Percentiles rank a stretch among this genome's conserved stretches.
phyloP scores from a whole-genome alignment of 2,113 vertebrate genomes.

The Hassar affinis region DNA sequence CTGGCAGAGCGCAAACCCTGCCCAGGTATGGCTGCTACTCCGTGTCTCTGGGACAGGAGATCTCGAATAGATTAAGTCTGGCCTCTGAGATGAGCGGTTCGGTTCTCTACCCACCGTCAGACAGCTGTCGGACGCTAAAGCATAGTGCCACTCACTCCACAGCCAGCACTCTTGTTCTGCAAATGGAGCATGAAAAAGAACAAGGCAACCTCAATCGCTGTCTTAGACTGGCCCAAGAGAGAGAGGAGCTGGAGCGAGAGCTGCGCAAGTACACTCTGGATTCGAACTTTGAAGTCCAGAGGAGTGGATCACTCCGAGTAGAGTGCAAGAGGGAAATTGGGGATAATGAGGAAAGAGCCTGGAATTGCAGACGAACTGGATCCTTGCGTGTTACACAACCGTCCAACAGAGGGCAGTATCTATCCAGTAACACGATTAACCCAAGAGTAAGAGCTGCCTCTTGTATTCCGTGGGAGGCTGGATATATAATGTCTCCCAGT shows the following conservation, averaged over 20 bases:
- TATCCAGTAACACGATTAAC: slow-evolving; percentile 13
- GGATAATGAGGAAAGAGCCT: slow-evolving; percentile 30
- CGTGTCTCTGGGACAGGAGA: slow-evolving; percentile 39
- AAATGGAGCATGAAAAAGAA: slow-evolving; percentile 78
- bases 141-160: slow-evolving; percentile 49
- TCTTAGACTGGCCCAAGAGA: slow-evolving; percentile 69
- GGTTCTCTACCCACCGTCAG: slow-evolving; percentile 46
- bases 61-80: slow-evolving; percentile 52
- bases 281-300: slow-evolving; percentile 37
- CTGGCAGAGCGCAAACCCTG: slow-evolving; percentile 26
- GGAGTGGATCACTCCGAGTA: slow-evolving; percentile 10
- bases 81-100: slow-evolving; percentile 55
- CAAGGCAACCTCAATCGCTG: slow-evolving; percentile 73
- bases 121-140: slow-evolving; percentile 57
- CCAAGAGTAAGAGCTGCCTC: slow-evolving; percentile 51
- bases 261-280: slow-evolving; percentile 62
- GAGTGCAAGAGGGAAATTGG: neutral
- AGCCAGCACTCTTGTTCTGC: slow-evolving; percentile 70
- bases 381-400: slow-evolving; percentile 53
- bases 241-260: slow-evolving; percentile 72
- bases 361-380: slow-evolving; percentile 57
- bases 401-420: slow-evolving; percentile 41
- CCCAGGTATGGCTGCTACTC: slow-evolving; percentile 34
- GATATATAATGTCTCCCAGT: slow-evolving; percentile 53
- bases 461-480: slow-evolving; percentile 59